A percentile compares a stretch with the other conserved stretches of the same genome.
phyloP scores from a whole-genome alignment of 2,888 invertebrate species.

The Amaurobius ferox region DNA sequence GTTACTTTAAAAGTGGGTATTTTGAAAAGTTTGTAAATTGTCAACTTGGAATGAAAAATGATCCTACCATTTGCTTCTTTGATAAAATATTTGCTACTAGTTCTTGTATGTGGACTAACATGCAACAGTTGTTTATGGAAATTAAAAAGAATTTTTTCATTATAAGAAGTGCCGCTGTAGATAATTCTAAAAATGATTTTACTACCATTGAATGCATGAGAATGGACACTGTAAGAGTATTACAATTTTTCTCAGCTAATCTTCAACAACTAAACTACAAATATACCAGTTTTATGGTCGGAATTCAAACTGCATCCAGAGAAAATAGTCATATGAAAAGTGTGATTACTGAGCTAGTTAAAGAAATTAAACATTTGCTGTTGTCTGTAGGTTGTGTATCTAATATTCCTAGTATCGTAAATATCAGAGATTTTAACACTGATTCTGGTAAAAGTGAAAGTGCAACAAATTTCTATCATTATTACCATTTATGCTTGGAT shows the following conservation, averaged over 20 bases:
- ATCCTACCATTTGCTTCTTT: not conserved
- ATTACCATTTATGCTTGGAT: constrained; percentile 49
- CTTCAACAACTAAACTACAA: constrained; percentile 11
- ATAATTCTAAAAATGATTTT: not conserved
- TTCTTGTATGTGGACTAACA: not conserved
- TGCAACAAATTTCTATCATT: constrained; percentile 36
- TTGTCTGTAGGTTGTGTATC: constrained; percentile 43
- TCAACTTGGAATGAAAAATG: not conserved
- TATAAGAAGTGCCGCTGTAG: constrained; percentile 20
- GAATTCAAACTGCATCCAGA: too few species aligned
- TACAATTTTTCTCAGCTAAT: not conserved
- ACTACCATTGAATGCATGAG: constrained; percentile 15
- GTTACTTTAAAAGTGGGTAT: constrained; percentile 28
- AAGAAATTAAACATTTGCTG: constrained; percentile 44
- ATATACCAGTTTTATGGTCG: not conserved
- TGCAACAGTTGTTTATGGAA: constrained; percentile 19
- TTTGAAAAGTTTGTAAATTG: not conserved
- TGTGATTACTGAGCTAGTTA: not conserved
- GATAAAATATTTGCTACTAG: not conserved
- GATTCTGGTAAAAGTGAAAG: constrained; percentile 19
- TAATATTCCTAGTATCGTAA: constrained; percentile 15
- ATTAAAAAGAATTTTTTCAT: constrained; percentile 24
- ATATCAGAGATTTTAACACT: constrained; percentile 11
- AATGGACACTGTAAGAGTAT: not conserved
- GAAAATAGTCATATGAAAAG: not conserved